These are phyloP conservation scores for Pycnonotus jocosus DNA, from an alignment of 2,113 vertebrate genomes.

Conservation along the genomic window DNA sequence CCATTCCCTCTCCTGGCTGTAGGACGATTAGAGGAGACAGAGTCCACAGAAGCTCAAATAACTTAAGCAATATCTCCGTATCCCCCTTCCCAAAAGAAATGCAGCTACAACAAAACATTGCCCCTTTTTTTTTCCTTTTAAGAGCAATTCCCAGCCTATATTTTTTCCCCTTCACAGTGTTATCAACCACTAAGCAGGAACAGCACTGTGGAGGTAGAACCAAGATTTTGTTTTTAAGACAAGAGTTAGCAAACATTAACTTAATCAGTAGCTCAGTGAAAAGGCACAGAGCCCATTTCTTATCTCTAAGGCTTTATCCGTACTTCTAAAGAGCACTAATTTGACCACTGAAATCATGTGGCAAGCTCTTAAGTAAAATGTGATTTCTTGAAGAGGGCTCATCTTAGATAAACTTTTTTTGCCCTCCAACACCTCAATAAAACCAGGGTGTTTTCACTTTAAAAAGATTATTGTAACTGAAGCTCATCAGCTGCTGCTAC, in stretches of 20 bases:
- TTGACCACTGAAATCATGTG: neutral
- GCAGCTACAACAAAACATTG: neutral
- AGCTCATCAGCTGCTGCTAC: neutral
- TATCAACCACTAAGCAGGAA: neutral
- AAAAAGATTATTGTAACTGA: neutral
- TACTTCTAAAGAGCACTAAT: neutral
- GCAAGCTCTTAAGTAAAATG: neutral
- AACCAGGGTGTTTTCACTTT: neutral
- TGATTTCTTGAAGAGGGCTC: neutral
- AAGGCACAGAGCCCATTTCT: neutral
- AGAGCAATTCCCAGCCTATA: neutral
- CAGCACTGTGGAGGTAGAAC: neutral
- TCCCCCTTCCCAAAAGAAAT: accelerated
- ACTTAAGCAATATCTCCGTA: neutral
- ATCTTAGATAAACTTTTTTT: neutral
- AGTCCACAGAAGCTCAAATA: neutral
- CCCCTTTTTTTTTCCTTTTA: neutral
- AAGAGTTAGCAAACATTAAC: neutral
- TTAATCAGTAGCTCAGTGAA: neutral
- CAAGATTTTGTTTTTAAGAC: neutral
- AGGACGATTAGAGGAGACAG: neutral
- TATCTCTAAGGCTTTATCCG: neutral
- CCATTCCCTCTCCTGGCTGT: neutral
- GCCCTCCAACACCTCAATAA: neutral
- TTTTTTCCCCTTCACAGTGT: neutral